Base-by-base conservation (phyloP, 2,113 vertebrate genomes). In the Platanista minor region DNA sequence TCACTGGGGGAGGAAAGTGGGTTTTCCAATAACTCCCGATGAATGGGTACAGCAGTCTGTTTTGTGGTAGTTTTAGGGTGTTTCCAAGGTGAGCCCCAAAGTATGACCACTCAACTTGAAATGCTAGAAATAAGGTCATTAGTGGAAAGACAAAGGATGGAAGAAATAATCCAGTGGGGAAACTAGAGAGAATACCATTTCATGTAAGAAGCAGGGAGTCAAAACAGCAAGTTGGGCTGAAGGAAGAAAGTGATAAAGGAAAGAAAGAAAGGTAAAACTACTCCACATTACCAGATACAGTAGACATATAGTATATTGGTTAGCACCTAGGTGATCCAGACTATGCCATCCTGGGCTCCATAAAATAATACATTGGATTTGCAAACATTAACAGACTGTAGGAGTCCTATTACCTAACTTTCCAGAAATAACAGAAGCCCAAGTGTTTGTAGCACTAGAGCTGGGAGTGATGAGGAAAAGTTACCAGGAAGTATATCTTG, bases 401-500 rank as follows among this genome's bases (percentile, higher is more conserved):
- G 72, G 33, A 49, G 27, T 72, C 17, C 33, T 64, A 6, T 92
- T 77, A 64, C 39, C 54, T 77, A 77, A 25, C 8, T 78, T 21
- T 93, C 25, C 29, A 93, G 36, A 96, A 91, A 61, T 29, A 85
- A 66, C 62, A 96, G 39, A 94, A 93, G 64, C 81, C 41, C 82
- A 91, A 87, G 54, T 49, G 14, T 94, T 88, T 94, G 72, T 87
- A 92, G 83, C 62, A 31, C 11, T 57, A 52, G 67, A 74, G 11
- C 57, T 74, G 61, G 49, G 61, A 72, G 36, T 62, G 61, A 78
- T 64, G 46, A 92, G 74, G 43, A 81, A 66, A 90, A 94, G 61
- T 67, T 86, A 94, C 61, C 94, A 86, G 88, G 94, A 97, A 97
- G 86, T 89, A n/a, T 95, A 43, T 97, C 57, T 95, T 97, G 96